Evolutionary conservation across 2,797 vertebrate species (phyloP), one percentile per base, ranked within the genome.

Genomic region (Danio tinwini): DNA sequence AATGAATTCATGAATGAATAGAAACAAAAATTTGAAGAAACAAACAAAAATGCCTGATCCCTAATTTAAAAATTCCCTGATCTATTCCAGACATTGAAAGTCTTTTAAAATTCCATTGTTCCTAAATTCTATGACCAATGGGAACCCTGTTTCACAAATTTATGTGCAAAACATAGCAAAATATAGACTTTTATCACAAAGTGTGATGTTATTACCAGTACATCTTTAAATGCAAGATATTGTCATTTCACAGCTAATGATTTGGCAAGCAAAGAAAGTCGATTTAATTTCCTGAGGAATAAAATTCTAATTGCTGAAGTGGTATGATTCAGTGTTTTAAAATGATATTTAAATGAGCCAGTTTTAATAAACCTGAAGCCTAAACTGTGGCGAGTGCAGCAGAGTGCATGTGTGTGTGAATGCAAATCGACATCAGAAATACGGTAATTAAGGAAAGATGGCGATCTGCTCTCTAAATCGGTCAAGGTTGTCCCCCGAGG

Each of bases 251-350:
- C 67, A 62, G 61, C 42, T 73, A 76, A 76, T 85, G 69, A 83
- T 77, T 77, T 55, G 29, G 45, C 76, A 78, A 79, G 65, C 44
- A 79, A 62, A 17, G 42, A 47, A 58, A 73, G 55, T 56, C 58
- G 8, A 69, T 83, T 69, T 77, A 74, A 81, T 85, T 82, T 76
- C 72, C 73, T 79, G 68, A 59, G 61, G 78, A 81, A 79, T 63
- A 63, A 83, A 59, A 59, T 52, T 74, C 50, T 65, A 75, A 81
- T 72, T 78, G 52, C 61, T 73, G 21, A 76, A 78, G 74, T 74
- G 82, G 76, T 73, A 47, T 47, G 72, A 74, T 74, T 59, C 70
- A 76, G 0, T 61, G 44, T 69, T 55, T 40, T 29, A 11, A 58
- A 40, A 52, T 56, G 44, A 37, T 17, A 77, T 65, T 65, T 76